Conservation (phyloP, 2,797 vertebrate species). For the Melanotaenia boesemani region DNA sequence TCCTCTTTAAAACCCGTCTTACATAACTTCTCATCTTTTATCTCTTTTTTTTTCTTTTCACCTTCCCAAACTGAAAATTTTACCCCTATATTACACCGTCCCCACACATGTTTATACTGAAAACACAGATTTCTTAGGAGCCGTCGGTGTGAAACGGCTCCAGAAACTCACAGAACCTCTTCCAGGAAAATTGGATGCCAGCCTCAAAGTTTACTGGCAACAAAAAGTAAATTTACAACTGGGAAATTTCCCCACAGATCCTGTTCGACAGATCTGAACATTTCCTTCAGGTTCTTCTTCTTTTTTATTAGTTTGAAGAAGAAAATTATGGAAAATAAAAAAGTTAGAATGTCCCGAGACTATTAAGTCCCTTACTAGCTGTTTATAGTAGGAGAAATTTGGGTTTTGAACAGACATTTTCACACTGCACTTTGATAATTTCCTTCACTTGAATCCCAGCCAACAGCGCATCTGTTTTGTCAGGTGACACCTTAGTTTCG, state of each 20-base stretch:
- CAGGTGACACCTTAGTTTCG: not conserved
- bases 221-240: not conserved
- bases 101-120: not conserved
- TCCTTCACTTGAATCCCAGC: slow-evolving; percentile 2
- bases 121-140: not conserved
- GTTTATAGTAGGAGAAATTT: no score
- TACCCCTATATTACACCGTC: not conserved
- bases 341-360: no score
- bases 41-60: no score
- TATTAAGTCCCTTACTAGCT: not conserved
- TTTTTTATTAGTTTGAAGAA: not conserved
- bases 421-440: not conserved
- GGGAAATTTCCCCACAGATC: not conserved
- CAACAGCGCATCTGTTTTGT: slow-evolving; percentile 55
- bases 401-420: not conserved
- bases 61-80: not conserved
- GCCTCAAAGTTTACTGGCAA: not conserved
- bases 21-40: no score
- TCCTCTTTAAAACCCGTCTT: no score
- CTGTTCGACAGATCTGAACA: not conserved
- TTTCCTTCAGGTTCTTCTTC: not conserved
- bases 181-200: not conserved
- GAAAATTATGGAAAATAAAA: not conserved
- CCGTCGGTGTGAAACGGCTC: not conserved
- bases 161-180: no score